A percentile compares a stretch with the other conserved stretches of the same genome.
These are phyloP conservation scores for Psilopsiagon aymara DNA, from an alignment of 2,113 vertebrate genomes.

Conservation along the genomic window DNA sequence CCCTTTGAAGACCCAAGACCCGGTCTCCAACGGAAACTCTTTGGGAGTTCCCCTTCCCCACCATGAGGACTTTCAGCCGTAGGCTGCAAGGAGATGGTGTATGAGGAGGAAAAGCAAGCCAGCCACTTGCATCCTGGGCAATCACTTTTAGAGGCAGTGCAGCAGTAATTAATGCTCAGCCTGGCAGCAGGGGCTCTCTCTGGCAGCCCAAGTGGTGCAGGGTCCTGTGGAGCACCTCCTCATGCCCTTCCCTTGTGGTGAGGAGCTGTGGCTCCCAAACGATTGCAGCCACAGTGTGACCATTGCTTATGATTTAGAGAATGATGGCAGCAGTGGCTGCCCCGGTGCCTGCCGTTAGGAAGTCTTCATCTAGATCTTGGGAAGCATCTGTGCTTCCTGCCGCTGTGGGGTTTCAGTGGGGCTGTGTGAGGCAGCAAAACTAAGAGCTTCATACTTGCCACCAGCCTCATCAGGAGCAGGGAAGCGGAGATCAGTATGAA, in stretches of 20 bases:
- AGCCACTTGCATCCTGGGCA: not conserved
- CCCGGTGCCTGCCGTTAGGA: accelerated
- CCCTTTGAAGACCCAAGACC: not conserved
- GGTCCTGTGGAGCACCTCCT: not conserved
- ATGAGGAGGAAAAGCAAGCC: not conserved
- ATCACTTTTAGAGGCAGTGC: not conserved
- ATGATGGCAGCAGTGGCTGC: accelerated
- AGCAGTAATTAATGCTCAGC: not conserved
- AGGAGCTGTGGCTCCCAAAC: accelerated
- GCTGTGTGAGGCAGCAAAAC: not conserved
- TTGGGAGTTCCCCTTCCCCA: not conserved
- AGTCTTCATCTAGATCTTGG: not conserved
- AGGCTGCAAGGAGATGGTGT: not conserved
- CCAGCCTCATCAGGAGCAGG: not conserved
- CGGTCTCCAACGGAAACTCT: not conserved
- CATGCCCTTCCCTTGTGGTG: not conserved
- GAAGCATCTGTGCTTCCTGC: constrained; percentile 46
- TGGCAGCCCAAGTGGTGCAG: accelerated
- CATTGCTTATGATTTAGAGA: accelerated
- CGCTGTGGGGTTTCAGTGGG: not conserved
- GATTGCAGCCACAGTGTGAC: accelerated
- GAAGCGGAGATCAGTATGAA: accelerated
- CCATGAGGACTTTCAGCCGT: accelerated
- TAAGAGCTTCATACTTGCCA: not conserved
- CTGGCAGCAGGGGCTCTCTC: not conserved